Evolutionary conservation across 2,888 invertebrate genomes (phyloP).

Genomic region (Nephrotoma flavescens): DNA sequence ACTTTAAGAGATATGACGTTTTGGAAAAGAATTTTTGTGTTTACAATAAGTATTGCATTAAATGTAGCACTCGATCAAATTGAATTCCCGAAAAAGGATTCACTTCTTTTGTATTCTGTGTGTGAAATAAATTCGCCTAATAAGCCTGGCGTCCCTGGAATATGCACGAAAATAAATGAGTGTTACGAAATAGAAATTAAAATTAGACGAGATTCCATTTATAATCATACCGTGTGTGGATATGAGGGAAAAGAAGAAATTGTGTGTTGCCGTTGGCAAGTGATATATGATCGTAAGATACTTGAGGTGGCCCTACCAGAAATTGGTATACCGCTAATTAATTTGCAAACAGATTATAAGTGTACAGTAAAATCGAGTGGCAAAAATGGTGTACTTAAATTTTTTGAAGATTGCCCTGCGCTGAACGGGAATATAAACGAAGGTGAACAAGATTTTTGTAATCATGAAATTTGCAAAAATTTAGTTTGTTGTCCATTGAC

Average conservation of each 20-base stretch:
- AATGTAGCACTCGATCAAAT: background rate
- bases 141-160: background rate
- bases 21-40: background rate
- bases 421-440: background rate
- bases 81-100: background rate
- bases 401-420: background rate
- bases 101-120: background rate
- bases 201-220: background rate
- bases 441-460: background rate
- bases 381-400: background rate
- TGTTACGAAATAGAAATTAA: background rate
- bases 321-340: background rate
- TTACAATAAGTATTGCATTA: background rate
- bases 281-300: background rate
- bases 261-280: background rate
- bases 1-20: background rate
- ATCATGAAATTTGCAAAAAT: background rate
- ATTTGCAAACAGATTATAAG: background rate
- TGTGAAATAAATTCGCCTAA: background rate
- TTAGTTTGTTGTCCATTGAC: background rate
- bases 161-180: background rate
- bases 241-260: background rate
- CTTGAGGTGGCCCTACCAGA: background rate
- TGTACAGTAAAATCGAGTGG: background rate
- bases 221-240: background rate